A percentile compares a stretch with the other conserved stretches of the same genome.
Conservation (phyloP, 2,797 vertebrate genomes). For the Thunnus albacares region DNA sequence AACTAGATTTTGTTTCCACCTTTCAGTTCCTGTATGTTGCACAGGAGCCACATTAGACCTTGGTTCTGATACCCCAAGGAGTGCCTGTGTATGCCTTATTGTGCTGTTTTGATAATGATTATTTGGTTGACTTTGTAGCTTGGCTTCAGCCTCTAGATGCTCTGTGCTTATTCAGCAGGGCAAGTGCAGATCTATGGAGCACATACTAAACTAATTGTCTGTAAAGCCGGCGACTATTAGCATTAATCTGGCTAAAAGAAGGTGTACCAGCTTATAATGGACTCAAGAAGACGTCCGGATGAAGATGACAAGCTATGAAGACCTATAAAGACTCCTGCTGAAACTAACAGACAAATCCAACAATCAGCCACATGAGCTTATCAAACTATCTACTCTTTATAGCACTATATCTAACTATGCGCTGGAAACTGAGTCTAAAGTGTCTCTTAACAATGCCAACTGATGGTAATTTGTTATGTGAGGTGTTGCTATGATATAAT, state of each 20-base stretch:
- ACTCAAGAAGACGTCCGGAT: conserved; percentile 33
- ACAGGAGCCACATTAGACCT: conserved; percentile 6
- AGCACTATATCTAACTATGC: neutral
- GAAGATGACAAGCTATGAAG: conserved; percentile 40
- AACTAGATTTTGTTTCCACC: conserved; percentile 21
- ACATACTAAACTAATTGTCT: conserved; percentile 60
- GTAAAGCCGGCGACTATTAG: conserved; percentile 60
- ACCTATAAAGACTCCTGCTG: conserved; percentile 13
- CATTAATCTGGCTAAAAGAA: conserved; percentile 75
- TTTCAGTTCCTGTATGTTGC: conserved; percentile 20
- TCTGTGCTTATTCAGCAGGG: conserved; percentile 54
- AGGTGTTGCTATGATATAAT: neutral
- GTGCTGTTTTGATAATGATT: conserved; percentile 28
- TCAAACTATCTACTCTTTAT: neutral
- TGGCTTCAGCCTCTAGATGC: conserved; percentile 30
- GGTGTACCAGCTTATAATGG: conserved; percentile 36
- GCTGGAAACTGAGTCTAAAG: conserved; percentile 1
- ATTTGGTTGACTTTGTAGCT: conserved; percentile 31
- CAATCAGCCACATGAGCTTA: neutral
- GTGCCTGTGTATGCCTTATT: conserved; percentile 10
- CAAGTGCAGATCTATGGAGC: conserved; percentile 25
- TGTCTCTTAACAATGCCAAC: neutral
- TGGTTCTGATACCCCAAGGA: conserved; percentile 5
- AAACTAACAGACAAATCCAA: conserved; percentile 30
- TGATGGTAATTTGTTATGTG: conserved; percentile 11